Evolutionary conservation across 2,797 vertebrate species (phyloP), one percentile per base, ranked within the genome.

Genomic region (Epinephelus awoara): DNA sequence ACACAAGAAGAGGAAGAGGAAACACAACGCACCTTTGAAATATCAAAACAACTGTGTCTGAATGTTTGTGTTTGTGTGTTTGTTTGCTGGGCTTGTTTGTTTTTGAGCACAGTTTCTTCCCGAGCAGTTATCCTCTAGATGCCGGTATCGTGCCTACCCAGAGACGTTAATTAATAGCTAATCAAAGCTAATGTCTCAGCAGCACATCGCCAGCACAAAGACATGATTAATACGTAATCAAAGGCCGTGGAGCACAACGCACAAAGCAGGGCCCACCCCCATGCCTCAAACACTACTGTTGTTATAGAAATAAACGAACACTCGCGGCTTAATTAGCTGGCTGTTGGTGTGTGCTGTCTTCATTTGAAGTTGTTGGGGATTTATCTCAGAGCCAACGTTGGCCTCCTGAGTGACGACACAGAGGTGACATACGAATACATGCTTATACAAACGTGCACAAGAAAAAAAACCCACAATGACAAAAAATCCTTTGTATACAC

Each of bases 91-190:
- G 92, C 94, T 93, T 94, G 91, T 95, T 94, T 95, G 91, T 95
- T 95, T 94, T 90, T 83, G 85, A 89, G 92, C 91, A 83, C 89
- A 86, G 87, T 89, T 91, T 89, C 89, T 92, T 92, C 91, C 91
- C 82, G 87, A 87, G 83, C 87, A 67, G 80, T 90, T 87, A 92
- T 93, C 92, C 95, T 95, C 94, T 85, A 93, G 94, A 95, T 94
- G 90, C 93, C 75, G 57, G 86, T 91, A 92, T 88, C 90, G 75
- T 88, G 94, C 93, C 93, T 93, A 94, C 92, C 92, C 91, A 93
- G 95, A 95, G 93, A 96, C 93, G 77, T 94, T 95, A 96, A 96
- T 96, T 96, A 96, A 96, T 96, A 96, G 94, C 94, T 96, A 95
- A 96, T 96, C 95, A 96, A 96, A 95, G 94, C 93, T 94, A 94